phyloP scores from a whole-genome alignment of 2,797 vertebrate genomes.

The Myripristis jacobus region DNA sequence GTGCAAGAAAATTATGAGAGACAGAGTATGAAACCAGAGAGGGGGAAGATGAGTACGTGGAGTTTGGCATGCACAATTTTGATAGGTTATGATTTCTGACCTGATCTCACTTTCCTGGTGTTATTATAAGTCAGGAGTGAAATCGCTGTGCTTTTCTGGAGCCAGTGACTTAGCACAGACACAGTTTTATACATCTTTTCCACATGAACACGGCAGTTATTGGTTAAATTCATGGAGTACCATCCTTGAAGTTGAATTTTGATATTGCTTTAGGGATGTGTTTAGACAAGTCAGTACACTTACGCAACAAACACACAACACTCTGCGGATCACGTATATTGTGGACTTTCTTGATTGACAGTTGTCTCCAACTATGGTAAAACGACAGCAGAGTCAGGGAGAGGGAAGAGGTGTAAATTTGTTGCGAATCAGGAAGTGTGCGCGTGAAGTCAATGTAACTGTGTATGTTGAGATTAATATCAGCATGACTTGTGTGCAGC shows the following conservation, averaged over 20 bases:
- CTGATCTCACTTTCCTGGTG: too few relatives aligned
- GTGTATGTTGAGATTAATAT: not conserved
- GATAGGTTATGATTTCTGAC: too few relatives aligned
- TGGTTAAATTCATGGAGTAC: not conserved
- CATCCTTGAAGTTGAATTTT: too few relatives aligned
- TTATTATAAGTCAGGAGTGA: too few relatives aligned
- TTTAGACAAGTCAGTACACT: slow-evolving; percentile 20
- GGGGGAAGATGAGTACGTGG: too few relatives aligned
- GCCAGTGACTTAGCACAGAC: too few relatives aligned
- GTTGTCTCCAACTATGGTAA: slow-evolving; percentile 17
- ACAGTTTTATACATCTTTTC: not conserved
- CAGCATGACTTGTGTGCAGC: not conserved
- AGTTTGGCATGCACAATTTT: too few relatives aligned
- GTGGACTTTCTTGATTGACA: too few relatives aligned
- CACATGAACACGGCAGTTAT: not conserved
- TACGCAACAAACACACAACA: too few relatives aligned
- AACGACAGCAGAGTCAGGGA: not conserved
- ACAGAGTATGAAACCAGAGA: not conserved
- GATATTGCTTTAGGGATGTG: not conserved
- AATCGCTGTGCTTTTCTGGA: too few relatives aligned
- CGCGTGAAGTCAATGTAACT: slow-evolving; percentile 10
- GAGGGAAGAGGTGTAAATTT: not conserved
- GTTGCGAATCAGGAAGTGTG: slow-evolving; percentile 50
- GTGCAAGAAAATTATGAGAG: not conserved
- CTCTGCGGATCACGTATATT: too few relatives aligned